Conservation (phyloP, 2,797 vertebrate genomes). For the Hydrolagus colliei region DNA sequence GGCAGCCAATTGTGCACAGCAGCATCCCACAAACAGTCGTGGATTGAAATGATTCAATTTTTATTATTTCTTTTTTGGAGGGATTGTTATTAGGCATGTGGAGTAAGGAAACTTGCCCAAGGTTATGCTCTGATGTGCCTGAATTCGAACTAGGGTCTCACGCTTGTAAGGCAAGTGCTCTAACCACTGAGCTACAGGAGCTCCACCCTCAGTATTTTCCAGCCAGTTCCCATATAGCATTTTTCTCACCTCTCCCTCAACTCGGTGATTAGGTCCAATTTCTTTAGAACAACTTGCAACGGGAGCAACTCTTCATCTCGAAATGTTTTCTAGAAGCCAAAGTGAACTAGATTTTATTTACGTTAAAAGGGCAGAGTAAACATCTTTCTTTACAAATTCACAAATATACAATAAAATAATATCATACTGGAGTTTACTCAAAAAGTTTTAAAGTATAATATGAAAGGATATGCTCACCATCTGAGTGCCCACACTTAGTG, state of each 20-base stretch:
- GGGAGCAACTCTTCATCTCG: slow-evolving; percentile 90
- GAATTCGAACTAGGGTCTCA: too few species aligned
- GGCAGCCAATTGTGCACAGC: too few species aligned
- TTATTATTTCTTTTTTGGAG: too few species aligned
- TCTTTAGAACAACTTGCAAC: slow-evolving; percentile 88
- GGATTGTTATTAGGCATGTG: too few species aligned
- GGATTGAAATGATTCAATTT: too few species aligned
- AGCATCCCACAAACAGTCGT: too few species aligned
- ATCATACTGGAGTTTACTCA: neutral
- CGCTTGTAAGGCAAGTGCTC: too few species aligned
- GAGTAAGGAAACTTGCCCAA: too few species aligned
- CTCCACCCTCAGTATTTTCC: neutral
- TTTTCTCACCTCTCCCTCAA: slow-evolving; percentile 74
- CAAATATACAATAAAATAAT: neutral
- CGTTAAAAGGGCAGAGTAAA: neutral
- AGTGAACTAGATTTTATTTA: neutral
- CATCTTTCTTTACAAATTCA: neutral
- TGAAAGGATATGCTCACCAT: slow-evolving; percentile 64
- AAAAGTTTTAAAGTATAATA: neutral
- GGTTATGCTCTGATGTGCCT: too few species aligned
- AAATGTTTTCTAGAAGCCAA: slow-evolving; percentile 78
- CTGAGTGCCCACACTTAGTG: slow-evolving; percentile 89
- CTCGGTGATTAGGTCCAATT: slow-evolving; percentile 91
- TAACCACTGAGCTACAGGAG: too few species aligned
- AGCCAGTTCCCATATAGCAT: neutral